These are phyloP conservation scores for Microtus pennsylvanicus DNA, from an alignment of 2,113 vertebrate species.

Conservation along the genomic window DNA sequence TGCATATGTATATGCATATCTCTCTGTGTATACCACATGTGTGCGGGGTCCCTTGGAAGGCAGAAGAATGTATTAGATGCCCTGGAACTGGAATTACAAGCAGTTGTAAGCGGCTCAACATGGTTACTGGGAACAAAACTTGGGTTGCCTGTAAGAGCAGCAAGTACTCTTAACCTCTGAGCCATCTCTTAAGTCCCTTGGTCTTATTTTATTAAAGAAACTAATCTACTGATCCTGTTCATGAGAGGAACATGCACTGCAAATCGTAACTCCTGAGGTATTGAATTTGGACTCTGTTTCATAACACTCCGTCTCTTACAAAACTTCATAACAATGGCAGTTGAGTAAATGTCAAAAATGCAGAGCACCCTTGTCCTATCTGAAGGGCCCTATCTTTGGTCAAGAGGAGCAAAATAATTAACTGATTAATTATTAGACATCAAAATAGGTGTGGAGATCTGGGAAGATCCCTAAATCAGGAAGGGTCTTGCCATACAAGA, in stretches of 20 bases:
- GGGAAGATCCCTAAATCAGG: not conserved
- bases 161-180: too few relatives aligned
- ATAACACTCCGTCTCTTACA: constrained; percentile 67
- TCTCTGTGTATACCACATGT: not conserved
- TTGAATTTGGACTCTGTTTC: constrained; percentile 84
- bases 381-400: not conserved
- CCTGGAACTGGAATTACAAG: not conserved
- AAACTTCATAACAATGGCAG: constrained; percentile 69
- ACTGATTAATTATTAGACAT: not conserved
- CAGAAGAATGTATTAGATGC: too few relatives aligned
- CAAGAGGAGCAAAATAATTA: constrained; percentile 9
- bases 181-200: not conserved
- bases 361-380: constrained; percentile 36
- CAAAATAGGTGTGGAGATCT: not conserved
- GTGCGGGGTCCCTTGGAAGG: not conserved
- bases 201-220: constrained; percentile 78
- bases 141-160: not conserved
- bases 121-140: not conserved
- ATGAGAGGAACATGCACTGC: constrained; percentile 77
- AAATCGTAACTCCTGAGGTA: constrained; percentile 83
- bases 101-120: not conserved
- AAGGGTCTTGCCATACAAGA: not conserved
- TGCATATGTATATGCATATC: not conserved
- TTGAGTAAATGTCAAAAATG: constrained; percentile 70
- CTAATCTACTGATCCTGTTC: constrained; percentile 85